A percentile compares a stretch with the other conserved stretches of the same genome.
Conservation (phyloP, 2,888 invertebrate genomes). For the Limenitis arthemis region DNA sequence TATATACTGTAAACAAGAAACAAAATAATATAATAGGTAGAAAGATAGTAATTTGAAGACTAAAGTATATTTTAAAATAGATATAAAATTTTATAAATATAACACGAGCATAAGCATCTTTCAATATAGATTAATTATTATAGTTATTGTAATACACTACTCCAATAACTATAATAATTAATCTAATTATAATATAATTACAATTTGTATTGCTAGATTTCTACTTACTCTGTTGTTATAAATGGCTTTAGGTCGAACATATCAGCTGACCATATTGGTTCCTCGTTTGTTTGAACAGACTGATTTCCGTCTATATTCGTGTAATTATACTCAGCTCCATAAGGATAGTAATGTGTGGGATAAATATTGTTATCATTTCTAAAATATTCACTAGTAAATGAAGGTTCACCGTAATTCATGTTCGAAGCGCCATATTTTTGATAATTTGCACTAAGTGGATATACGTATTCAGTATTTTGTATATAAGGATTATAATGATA, state of each 20-base stretch:
- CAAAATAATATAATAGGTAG: too few relatives aligned
- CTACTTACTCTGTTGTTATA: slow-evolving; percentile 4
- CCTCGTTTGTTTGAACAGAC: not conserved
- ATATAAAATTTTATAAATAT: too few relatives aligned
- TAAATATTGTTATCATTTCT: slow-evolving; percentile 30
- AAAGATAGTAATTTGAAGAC: too few relatives aligned
- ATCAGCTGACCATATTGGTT: slow-evolving; percentile 24
- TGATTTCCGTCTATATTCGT: slow-evolving; percentile 3
- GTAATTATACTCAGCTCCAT: slow-evolving; percentile 10
- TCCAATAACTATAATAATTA: not conserved
- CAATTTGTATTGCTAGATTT: not conserved
- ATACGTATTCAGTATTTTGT: not conserved
- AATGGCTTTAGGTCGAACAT: slow-evolving; percentile 24
- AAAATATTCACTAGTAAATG: slow-evolving; percentile 10
- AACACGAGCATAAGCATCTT: too few relatives aligned
- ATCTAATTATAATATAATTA: not conserved
- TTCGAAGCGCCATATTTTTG: slow-evolving; percentile 5
- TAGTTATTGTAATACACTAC: too few relatives aligned
- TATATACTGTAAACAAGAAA: too few relatives aligned
- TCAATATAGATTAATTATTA: too few relatives aligned
- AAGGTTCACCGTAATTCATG: not conserved
- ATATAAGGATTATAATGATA: not conserved
- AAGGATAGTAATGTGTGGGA: slow-evolving; percentile 40
- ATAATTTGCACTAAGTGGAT: slow-evolving; percentile 3
- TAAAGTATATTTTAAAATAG: too few relatives aligned